Conservation (phyloP, 1,140 invertebrate species). For the Saccostrea glomerata region DNA sequence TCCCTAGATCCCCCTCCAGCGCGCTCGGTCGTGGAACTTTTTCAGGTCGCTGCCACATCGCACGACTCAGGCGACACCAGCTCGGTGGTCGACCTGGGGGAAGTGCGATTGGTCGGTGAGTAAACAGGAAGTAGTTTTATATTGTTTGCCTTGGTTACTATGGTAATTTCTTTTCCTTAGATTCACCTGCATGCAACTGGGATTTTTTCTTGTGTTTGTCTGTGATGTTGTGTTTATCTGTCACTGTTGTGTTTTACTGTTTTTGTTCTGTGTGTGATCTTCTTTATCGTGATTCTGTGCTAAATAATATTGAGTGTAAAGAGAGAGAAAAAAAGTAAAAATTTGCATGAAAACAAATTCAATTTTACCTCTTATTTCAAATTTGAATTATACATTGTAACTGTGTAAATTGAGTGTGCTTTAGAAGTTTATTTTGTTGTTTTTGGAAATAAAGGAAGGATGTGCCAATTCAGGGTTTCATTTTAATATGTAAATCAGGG, state of each 20-base stretch:
- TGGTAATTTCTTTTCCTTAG: background rate
- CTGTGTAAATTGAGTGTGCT: too few relatives aligned
- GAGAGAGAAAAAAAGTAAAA: too few relatives aligned
- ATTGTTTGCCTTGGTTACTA: slow-evolving; percentile 32
- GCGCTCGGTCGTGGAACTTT: slow-evolving; percentile 44
- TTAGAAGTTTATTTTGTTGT: too few relatives aligned
- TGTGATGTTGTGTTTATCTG: background rate
- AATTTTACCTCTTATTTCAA: too few relatives aligned
- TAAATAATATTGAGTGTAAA: too few relatives aligned
- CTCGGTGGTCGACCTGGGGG: background rate
- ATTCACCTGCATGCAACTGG: background rate
- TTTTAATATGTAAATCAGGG: too few relatives aligned
- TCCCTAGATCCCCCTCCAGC: slow-evolving; percentile 37
- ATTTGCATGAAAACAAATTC: too few relatives aligned
- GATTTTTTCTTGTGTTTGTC: background rate
- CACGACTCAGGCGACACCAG: slow-evolving; percentile 27
- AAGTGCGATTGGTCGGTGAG: slow-evolving; percentile 44
- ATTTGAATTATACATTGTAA: too few relatives aligned
- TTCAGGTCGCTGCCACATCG: slow-evolving; percentile 41
- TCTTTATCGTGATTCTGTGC: too few relatives aligned
- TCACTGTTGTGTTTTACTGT: slow-evolving; percentile 1
- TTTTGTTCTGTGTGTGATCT: background rate
- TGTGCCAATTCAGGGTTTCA: too few relatives aligned
- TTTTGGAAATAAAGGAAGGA: too few relatives aligned
- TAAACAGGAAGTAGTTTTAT: slow-evolving; percentile 17